A percentile compares a stretch with the other conserved stretches of the same genome.
Evolutionary conservation across 2,888 invertebrate species (phyloP).

Genomic region (Lapara coniferarum): DNA sequence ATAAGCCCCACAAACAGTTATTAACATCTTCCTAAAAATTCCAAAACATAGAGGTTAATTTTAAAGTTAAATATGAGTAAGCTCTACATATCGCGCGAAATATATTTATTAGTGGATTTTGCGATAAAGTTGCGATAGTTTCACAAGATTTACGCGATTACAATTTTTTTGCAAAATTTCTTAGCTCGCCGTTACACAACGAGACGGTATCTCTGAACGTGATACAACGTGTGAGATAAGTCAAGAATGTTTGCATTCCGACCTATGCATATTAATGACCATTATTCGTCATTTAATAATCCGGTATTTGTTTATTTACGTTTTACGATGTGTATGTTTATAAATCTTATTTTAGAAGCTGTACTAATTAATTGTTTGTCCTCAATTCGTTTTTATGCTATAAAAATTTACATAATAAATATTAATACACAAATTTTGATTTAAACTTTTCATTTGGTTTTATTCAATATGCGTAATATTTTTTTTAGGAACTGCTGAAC

Average conservation of each 20-base stretch:
- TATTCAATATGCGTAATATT: too few relatives aligned
- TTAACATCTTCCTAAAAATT: too few relatives aligned
- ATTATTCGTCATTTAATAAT: slow-evolving; percentile 14
- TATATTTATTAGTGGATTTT: neutral
- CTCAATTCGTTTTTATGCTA: neutral
- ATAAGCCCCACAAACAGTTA: too few relatives aligned
- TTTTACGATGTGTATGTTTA: slow-evolving; percentile 6
- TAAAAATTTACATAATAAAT: too few relatives aligned
- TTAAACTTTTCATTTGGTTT: too few relatives aligned
- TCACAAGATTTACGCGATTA: neutral
- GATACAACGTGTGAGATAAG: slow-evolving; percentile 5
- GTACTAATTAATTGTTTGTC: neutral
- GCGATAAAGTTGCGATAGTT: neutral
- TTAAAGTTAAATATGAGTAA: too few relatives aligned
- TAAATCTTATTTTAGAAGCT: neutral
- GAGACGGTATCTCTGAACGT: slow-evolving; percentile 11
- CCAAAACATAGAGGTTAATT: too few relatives aligned
- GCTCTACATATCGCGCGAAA: too few relatives aligned
- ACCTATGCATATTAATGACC: slow-evolving; percentile 8
- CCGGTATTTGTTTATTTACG: slow-evolving; percentile 10
- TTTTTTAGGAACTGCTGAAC: too few relatives aligned
- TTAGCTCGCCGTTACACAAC: slow-evolving; percentile 1
- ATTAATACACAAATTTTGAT: too few relatives aligned
- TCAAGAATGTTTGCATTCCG: slow-evolving; percentile 13
- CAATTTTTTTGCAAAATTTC: neutral